These are phyloP conservation scores for Plagodis pulveraria DNA, from an alignment of 2,888 invertebrate species.

Conservation along the genomic window DNA sequence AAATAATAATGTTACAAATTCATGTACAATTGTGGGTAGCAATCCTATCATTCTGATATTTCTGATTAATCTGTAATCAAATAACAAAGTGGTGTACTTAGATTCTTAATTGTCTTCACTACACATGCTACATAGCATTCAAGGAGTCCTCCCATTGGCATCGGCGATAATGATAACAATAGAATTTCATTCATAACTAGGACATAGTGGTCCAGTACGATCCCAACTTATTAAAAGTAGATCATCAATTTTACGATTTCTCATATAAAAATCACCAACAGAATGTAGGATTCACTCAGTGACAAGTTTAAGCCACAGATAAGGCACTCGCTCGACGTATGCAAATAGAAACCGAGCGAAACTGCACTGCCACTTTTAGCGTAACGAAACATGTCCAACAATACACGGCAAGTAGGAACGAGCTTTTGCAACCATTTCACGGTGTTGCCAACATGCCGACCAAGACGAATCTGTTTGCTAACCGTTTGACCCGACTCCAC, in stretches of 20 bases:
- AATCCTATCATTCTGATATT: no score
- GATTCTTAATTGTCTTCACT: no score
- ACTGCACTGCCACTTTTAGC: conserved; percentile 53
- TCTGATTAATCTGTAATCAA: no score
- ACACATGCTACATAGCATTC: neutral
- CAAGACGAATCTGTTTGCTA: conserved; percentile 78
- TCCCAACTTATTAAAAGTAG: no score
- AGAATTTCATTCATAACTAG: no score
- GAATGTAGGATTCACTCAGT: conserved; percentile 4
- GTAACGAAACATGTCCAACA: conserved; percentile 58
- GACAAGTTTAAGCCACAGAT: conserved; percentile 19
- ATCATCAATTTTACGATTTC: neutral
- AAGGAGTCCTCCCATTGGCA: neutral
- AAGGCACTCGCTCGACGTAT: conserved; percentile 17
- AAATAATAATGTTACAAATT: no score
- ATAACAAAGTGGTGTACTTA: no score
- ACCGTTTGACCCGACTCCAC: conserved; percentile 76
- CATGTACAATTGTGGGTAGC: no score
- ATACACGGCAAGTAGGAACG: conserved; percentile 48
- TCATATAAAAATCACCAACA: neutral
- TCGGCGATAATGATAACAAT: no score
- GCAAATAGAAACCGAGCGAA: conserved; percentile 39
- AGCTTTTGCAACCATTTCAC: conserved; percentile 71
- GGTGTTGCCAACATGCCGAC: conserved; percentile 61
- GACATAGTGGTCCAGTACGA: no score